Evolutionary conservation across 92 coral and sea anemone genomes (phyloP).

Genomic region (Porites rus): DNA sequence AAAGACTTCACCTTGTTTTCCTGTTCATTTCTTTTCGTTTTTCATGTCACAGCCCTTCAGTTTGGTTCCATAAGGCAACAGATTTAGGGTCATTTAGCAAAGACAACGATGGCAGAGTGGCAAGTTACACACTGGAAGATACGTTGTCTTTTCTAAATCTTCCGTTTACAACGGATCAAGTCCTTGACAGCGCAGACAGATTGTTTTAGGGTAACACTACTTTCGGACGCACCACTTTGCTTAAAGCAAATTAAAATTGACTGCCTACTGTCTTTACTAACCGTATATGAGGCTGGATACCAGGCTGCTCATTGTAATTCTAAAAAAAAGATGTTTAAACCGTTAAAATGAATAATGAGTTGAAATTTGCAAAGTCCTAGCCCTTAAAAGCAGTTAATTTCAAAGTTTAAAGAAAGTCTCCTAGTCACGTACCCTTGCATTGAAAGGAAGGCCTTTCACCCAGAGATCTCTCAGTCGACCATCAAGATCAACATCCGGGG

Average conservation of each 20-base stretch:
- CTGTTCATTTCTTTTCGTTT: no score
- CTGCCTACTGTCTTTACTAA: background rate
- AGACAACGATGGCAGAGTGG: background rate
- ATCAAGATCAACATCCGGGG: conserved; percentile 74
- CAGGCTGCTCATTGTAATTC: conserved; percentile 95
- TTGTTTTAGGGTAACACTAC: background rate
- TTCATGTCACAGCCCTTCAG: no score
- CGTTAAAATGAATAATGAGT: background rate
- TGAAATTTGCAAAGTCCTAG: background rate
- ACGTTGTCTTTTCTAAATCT: no score
- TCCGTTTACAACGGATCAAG: no score
- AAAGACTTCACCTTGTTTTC: no score
- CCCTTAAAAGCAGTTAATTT: no score
- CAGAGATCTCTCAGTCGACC: conserved; percentile 84
- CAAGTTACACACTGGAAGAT: background rate
- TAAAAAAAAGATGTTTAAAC: conserved; percentile 15
- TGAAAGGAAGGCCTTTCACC: conserved; percentile 89
- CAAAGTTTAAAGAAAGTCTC: background rate
- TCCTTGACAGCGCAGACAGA: background rate
- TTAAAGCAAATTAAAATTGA: background rate
- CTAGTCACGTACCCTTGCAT: conserved; percentile 49
- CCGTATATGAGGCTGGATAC: conserved; percentile 84
- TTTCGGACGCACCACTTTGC: background rate
- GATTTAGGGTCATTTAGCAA: no score
- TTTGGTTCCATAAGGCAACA: no score